Evolutionary conservation across 2,113 vertebrate genomes (phyloP).

Genomic region (Symphodus melops): DNA sequence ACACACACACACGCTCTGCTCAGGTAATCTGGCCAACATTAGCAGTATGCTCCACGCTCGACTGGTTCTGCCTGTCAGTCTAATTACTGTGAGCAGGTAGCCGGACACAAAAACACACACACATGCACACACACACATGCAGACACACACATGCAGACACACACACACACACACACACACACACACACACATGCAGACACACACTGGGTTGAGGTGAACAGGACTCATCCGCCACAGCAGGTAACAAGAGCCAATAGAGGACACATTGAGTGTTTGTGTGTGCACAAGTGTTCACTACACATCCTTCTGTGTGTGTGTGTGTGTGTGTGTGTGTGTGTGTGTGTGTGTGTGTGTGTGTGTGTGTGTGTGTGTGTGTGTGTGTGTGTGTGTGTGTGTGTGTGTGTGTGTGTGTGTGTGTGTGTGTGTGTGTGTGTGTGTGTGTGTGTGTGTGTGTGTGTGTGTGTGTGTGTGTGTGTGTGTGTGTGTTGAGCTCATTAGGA

Average conservation of each 20-base stretch:
- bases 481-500: conserved; percentile 59
- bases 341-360: conserved; percentile 17
- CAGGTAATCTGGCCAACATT: conserved; percentile 37
- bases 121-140: conserved; percentile 6
- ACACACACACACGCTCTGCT: not conserved
- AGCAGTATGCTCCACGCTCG: conserved; percentile 28
- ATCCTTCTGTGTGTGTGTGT: not conserved
- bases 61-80: conserved; percentile 35
- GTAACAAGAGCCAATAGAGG: conserved; percentile 36
- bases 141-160: not conserved
- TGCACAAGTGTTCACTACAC: not conserved
- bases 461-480: conserved; percentile 13
- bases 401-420: conserved; percentile 12
- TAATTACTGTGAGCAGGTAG: conserved; percentile 42
- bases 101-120: conserved; percentile 18
- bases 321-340: conserved; percentile 14
- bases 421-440: conserved; percentile 19
- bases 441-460: conserved; percentile 3
- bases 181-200: not conserved
- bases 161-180: not conserved
- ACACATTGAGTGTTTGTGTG: conserved; percentile 1
- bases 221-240: conserved; percentile 18
- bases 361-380: conserved; percentile 10
- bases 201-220: conserved; percentile 12
- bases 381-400: conserved; percentile 17